Evolutionary conservation across 2,888 invertebrate genomes (phyloP).

Genomic region (Nycteola revayana): DNA sequence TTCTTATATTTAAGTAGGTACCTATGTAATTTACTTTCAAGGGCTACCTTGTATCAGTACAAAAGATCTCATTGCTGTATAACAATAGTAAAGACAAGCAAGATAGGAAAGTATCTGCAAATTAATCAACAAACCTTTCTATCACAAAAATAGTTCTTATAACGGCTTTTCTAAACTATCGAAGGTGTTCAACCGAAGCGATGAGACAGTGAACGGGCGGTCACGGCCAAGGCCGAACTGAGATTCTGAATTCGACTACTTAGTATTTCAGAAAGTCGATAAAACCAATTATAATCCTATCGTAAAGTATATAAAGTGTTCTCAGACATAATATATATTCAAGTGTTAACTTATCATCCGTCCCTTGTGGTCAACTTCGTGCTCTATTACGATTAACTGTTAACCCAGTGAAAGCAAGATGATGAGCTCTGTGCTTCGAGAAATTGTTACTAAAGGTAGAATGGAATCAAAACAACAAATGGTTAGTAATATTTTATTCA

Average conservation of each 20-base stretch:
- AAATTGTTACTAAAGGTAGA: constrained; percentile 65
- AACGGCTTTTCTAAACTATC: constrained; percentile 42
- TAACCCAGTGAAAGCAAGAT: constrained; percentile 55
- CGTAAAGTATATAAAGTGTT: no score
- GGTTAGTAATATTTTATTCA: no score
- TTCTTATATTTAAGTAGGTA: no score
- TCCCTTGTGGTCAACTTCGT: no score
- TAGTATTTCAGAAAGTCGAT: constrained; percentile 41
- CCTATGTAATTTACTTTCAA: no score
- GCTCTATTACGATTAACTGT: constrained; percentile 20
- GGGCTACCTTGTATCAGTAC: no score
- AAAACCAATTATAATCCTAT: constrained; percentile 43
- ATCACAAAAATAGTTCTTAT: constrained; percentile 32
- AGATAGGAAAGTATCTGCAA: no score
- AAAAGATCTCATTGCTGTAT: constrained; percentile 5
- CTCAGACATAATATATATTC: constrained; percentile 38
- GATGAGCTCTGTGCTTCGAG: constrained; percentile 64
- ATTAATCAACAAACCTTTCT: constrained; percentile 27
- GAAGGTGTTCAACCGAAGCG: constrained; percentile 62
- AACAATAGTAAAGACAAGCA: constrained; percentile 14
- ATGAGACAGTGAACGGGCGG: constrained; percentile 70
- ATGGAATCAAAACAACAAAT: constrained; percentile 58
- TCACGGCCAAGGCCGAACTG: constrained; percentile 75
- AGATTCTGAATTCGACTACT: constrained; percentile 37
- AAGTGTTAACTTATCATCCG: constrained; percentile 4